Evolutionary conservation across 2,888 invertebrate species (phyloP), one percentile per base, ranked within the genome.

Genomic region (Hypolimnas misippus): DNA sequence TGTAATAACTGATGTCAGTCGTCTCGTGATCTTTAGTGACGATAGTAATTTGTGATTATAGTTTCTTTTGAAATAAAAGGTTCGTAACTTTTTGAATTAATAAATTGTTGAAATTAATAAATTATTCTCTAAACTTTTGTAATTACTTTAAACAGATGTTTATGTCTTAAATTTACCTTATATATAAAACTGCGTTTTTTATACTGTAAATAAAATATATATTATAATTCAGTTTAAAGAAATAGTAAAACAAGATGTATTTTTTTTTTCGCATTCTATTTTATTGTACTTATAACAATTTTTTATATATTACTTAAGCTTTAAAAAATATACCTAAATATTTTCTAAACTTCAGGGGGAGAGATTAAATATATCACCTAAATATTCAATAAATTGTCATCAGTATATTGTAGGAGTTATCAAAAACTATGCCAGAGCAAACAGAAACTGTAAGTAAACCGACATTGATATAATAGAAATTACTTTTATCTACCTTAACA

Each of bases 11-110:
- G 7, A 8, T 21, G 46, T 25, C 29, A 46, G 62, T 52, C 46
- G 62, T 62, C 62, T 62, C 62, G 62, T 62, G 62, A 62, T 57
- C n/a, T 29, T 6, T 42, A 10, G 31, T 40, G 42, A n/a, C n/a
- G 49, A 7, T 49, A 29, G 25, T 29, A 7, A n/a, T 19, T 4
- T n/a, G 0, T 21, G 3, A 1, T 29, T 14, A 8, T 29, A 16
- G 29, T n/a, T 29, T 29, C 3, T 25, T 29, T 49, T 42, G 14
- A 29, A 19, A 8, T 25, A 29, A 49, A 14, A 29, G 49, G 49
- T 49, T 21, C 2, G 44, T 19, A 44, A 29, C 25, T 7, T 29
- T 29, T 7, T 29, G 14, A 25, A 8, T 14, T 29, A 14, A 16
- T 29, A 8, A 29, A 1, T 14, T 25, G 29, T 29, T 49, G 2